Conservation (phyloP, 2,888 invertebrate genomes). For the Agonopterix arenella region DNA sequence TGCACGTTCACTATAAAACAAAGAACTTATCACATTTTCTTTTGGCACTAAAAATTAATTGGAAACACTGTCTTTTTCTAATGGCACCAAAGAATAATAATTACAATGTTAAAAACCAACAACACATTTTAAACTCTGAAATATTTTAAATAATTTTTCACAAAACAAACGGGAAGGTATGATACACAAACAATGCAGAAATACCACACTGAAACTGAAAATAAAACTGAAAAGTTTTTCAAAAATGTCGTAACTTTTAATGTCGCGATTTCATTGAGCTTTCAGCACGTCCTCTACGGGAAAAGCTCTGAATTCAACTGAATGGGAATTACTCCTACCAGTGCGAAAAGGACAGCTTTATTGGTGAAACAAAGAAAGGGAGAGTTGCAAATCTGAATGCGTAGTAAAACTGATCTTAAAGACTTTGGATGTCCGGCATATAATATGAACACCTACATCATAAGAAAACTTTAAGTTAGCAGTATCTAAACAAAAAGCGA, state of each 20-base stretch:
- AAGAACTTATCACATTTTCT: not conserved
- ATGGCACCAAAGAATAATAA: not conserved
- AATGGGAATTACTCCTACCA: slow-evolving; percentile 10
- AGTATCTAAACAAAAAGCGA: no score
- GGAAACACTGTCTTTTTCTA: not conserved
- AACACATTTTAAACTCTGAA: no score
- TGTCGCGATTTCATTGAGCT: slow-evolving; percentile 10
- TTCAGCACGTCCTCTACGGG: slow-evolving; percentile 20
- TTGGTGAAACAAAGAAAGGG: no score
- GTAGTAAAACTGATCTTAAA: no score
- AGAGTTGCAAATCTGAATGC: no score
- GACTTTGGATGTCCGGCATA: no score
- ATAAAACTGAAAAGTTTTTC: not conserved
- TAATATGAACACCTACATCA: no score
- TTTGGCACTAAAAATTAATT: not conserved
- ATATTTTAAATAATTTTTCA: not conserved
- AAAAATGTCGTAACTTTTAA: not conserved
- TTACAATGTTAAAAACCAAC: no score
- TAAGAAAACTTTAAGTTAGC: no score
- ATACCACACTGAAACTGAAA: not conserved
- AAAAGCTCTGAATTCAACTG: slow-evolving; percentile 30
- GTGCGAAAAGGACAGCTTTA: not conserved
- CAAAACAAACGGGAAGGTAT: no score
- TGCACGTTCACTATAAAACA: not conserved
- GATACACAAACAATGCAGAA: not conserved